A percentile compares a stretch with the other conserved stretches of the same genome.
Evolutionary conservation across 2,113 vertebrate genomes (phyloP).

Genomic region (Neomonachus schauinslandi): DNA sequence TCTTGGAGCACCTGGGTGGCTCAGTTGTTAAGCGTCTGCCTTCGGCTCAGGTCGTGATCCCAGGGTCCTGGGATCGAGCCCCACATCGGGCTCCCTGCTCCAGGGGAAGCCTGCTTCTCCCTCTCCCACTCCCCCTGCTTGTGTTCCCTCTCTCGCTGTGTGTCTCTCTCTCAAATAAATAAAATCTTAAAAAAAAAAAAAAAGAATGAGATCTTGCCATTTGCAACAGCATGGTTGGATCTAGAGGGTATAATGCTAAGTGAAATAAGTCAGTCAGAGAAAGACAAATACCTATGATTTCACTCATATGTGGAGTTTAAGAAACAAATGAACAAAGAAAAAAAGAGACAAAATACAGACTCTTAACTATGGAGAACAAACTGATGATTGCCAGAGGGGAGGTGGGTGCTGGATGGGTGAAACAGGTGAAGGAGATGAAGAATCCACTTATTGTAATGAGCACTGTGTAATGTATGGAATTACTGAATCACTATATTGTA

Average conservation of each 20-base stretch:
- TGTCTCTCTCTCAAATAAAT: no score
- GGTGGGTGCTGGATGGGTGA: not conserved
- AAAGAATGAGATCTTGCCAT: not conserved
- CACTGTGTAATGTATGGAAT: not conserved
- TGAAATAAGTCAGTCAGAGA: not conserved
- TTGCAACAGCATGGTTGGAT: not conserved
- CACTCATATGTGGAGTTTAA: not conserved
- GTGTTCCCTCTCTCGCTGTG: no score
- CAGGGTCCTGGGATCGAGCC: no score
- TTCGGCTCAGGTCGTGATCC: no score
- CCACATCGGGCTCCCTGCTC: no score
- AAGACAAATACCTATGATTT: not conserved
- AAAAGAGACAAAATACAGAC: not conserved
- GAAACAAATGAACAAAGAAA: not conserved
- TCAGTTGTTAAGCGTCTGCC: no score
- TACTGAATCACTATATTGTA: not conserved
- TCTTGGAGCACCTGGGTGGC: no score
- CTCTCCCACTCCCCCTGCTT: no score
- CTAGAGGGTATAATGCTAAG: not conserved
- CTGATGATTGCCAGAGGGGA: not conserved
- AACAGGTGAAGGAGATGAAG: not conserved
- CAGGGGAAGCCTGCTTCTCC: no score
- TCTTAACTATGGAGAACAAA: not conserved
- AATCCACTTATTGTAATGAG: not conserved
- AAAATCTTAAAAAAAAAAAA: no score